Base-by-base conservation (phyloP, 2,113 vertebrate species). In the Mobula hypostoma region DNA sequence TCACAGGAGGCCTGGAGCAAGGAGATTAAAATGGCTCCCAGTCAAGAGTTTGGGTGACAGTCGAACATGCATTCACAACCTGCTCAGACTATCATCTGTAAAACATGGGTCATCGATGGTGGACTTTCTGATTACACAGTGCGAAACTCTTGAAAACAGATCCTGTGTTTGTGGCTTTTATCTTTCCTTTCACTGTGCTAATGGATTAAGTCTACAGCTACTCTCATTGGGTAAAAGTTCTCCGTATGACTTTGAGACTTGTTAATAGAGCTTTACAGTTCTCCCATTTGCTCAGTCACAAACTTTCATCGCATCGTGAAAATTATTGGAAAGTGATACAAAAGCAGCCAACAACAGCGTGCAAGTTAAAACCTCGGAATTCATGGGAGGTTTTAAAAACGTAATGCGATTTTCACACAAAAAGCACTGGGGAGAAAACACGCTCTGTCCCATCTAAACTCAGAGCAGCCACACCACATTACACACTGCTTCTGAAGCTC, bases 1-100 rank as follows among this genome's bases (percentile, higher is more conserved):
- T 93, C 90, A 7, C 32, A 27, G 90, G 66, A 11, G 40, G 90
- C 32, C 90, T 93, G 32, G 66, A 36, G 32, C 9, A 27, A n/a
- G 36, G 32, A 66, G 63, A 11, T n/a, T 7, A 63, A 66, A 7
- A 36, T 7, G n/a, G 7, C 2, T 66, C 24, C 58, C 29, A 19
- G 58, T 63, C 56, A 29, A 95, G 95, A 97, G 94, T 76, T 94
- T 96, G 36, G 95, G 95, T 0, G 95, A 87, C 0, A 66, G 29
- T n/a, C 83, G 56, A 11, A 29, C 1, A 7, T 27, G 27, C 83
- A 87, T 14, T 87, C 61, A n/a, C 58, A 88, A 32, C 63, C 82
- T 61, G 29, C 58, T 29, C 85, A 32, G 29, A 17, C 61, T 2
- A 17, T 66, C 61, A 88, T 12, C 56, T 88, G 17, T 88, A n/a